Conservation (phyloP, 2,888 invertebrate species). For the Notocelia uddmanniana region DNA sequence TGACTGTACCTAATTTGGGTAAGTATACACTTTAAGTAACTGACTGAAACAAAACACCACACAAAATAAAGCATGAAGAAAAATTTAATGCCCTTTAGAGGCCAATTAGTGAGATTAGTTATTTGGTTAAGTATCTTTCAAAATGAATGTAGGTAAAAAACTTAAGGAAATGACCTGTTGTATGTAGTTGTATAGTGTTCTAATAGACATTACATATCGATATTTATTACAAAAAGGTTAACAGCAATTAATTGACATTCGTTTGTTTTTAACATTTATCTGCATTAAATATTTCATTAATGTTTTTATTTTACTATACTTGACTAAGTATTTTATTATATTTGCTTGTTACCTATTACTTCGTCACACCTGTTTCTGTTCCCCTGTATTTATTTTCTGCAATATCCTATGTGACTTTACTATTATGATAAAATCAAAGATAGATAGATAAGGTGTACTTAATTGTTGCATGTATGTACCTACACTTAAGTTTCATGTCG, state of each 20-base stretch:
- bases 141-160: not conserved
- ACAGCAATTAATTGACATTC: not conserved
- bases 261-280: slow-evolving; percentile 9
- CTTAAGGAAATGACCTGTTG: no score
- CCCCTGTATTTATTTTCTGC: slow-evolving; percentile 15
- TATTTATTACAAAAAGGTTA: not conserved
- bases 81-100: slow-evolving; percentile 20
- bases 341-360: not conserved
- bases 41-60: no score
- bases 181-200: no score
- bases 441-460: slow-evolving; percentile 4
- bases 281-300: not conserved
- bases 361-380: not conserved
- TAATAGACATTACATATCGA: no score
- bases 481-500: slow-evolving; percentile 1
- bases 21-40: no score
- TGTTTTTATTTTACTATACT: not conserved
- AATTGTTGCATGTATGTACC: slow-evolving; percentile 9
- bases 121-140: slow-evolving; percentile 23
- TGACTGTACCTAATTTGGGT: no score
- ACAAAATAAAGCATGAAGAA: slow-evolving; percentile 19
- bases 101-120: slow-evolving; percentile 44
- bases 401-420: not conserved
- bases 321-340: not conserved
- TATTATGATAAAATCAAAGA: slow-evolving; percentile 28